phyloP scores from a whole-genome alignment of 2,113 vertebrate genomes.

The Nettapus auritus region DNA sequence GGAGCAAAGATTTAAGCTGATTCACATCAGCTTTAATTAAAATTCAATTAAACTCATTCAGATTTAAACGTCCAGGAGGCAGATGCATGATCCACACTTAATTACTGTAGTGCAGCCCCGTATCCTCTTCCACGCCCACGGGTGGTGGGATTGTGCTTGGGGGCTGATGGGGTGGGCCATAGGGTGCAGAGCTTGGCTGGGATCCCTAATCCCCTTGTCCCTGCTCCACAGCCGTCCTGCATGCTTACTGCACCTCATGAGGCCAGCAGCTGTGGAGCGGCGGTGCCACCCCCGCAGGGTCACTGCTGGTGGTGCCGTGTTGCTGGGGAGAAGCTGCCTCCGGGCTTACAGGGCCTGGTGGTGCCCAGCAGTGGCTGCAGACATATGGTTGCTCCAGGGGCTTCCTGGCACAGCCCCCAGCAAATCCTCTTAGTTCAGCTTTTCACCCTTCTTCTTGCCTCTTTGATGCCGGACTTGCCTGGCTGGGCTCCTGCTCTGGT shows the following conservation, averaged over 20 bases:
- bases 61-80: background rate
- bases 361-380: background rate
- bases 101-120: background rate
- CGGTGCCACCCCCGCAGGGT: background rate
- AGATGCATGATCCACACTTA: background rate
- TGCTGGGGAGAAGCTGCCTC: background rate
- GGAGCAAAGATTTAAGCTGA: background rate
- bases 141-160: fast-evolving
- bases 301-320: background rate
- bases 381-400: slow-evolving; percentile 32
- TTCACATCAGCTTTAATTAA: slow-evolving; percentile 6
- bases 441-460: background rate
- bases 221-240: fast-evolving
- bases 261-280: background rate
- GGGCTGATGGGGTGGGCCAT: fast-evolving
- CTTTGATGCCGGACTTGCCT: background rate
- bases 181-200: background rate
- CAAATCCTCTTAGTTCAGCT: slow-evolving; percentile 71
- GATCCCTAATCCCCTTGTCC: fast-evolving
- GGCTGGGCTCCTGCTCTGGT: background rate
- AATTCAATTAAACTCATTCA: slow-evolving; percentile 7
- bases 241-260: background rate
- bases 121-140: fast-evolving
- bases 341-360: background rate
- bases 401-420: slow-evolving; percentile 29